A percentile compares a stretch with the other conserved stretches of the same genome.
Conservation (phyloP, 2,113 vertebrate genomes). For the Crotalus viridis region DNA sequence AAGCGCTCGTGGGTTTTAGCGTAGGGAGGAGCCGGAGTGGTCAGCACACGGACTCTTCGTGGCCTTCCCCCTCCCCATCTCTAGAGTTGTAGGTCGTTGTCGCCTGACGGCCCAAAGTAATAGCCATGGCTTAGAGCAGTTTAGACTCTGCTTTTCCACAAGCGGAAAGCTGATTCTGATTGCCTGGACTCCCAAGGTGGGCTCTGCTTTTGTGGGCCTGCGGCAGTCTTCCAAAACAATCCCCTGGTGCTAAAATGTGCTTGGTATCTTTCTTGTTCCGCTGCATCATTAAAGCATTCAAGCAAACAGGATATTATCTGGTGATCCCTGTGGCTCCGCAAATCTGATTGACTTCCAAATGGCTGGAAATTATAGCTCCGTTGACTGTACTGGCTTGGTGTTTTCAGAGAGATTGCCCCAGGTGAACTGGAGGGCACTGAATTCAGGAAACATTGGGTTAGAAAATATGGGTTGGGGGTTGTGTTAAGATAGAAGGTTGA, state of each 20-base stretch:
- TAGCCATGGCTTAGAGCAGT: conserved; percentile 1
- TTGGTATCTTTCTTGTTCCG: neutral
- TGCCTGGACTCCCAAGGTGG: neutral
- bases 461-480: neutral
- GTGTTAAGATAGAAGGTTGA: neutral
- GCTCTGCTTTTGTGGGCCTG: neutral
- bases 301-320: neutral
- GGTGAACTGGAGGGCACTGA: neutral
- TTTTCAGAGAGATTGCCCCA: neutral
- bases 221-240: neutral
- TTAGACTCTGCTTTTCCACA: conserved; percentile 9
- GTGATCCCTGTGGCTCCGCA: neutral
- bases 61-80: fast-evolving
- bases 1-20: conserved; percentile 10
- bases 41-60: neutral
- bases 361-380: neutral
- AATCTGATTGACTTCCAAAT: neutral
- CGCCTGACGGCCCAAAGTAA: conserved; percentile 22
- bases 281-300: neutral
- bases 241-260: neutral
- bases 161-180: neutral
- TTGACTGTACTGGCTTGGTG: neutral
- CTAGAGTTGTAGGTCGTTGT: neutral
- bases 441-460: neutral
- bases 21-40: conserved; percentile 36